Evolutionary conservation across 2,113 vertebrate species (phyloP).

Genomic region (Eublepharis macularius): DNA sequence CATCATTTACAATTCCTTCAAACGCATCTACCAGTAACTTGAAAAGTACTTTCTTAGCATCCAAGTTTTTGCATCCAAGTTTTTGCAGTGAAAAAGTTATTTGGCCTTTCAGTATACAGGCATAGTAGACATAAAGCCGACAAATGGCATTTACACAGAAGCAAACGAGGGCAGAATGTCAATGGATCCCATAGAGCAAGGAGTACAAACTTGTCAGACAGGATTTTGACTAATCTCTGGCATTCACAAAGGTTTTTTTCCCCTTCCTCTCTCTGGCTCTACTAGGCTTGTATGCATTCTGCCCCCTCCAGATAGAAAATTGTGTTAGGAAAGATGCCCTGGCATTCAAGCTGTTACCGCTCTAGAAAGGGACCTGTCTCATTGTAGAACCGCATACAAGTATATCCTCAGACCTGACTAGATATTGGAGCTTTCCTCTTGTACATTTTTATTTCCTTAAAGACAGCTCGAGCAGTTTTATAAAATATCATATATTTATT

Average conservation of each 20-base stretch:
- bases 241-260: neutral
- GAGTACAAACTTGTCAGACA: neutral
- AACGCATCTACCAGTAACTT: neutral
- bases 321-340: neutral
- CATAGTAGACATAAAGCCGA: neutral
- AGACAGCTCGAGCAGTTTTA: neutral
- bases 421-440: neutral
- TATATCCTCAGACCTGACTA: neutral
- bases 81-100: neutral
- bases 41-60: neutral
- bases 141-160: slow-evolving; percentile 19
- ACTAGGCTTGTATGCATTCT: neutral
- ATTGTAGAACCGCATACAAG: neutral
- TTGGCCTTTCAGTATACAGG: neutral
- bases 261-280: neutral
- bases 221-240: neutral
- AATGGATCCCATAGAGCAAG: neutral
- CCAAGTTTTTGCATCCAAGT: no score
- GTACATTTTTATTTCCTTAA: neutral
- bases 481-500: neutral
- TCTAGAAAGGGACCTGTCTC: neutral
- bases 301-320: neutral
- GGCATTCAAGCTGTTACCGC: neutral
- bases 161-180: slow-evolving; percentile 1
- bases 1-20: neutral